Percentiles rank a stretch among this genome's conserved stretches.
These are phyloP conservation scores for Bunonema sp. DNA, from an alignment of 2,888 invertebrate species.

Conservation along the genomic window DNA sequence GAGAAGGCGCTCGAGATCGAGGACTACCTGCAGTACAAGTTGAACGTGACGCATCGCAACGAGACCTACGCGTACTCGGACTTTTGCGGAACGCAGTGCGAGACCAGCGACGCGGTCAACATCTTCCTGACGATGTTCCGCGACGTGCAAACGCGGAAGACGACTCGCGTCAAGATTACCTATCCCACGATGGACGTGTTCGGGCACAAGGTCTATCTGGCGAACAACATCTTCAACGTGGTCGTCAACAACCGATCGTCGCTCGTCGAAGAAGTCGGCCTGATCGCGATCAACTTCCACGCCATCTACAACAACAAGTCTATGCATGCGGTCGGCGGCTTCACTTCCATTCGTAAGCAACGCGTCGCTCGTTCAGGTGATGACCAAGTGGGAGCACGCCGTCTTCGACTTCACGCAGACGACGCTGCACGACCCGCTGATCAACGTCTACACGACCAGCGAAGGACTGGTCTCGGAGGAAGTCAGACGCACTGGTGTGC, in stretches of 20 bases:
- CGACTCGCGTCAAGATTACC: constrained; percentile 33
- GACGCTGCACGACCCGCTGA: constrained; percentile 24
- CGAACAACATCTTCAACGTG: constrained; percentile 41
- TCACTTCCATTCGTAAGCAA: no score
- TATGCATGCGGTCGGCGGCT: constrained; percentile 16
- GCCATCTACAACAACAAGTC: constrained; percentile 35
- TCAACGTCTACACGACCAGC: constrained; percentile 29
- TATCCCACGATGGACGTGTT: constrained; percentile 43
- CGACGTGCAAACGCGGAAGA: constrained; percentile 23
- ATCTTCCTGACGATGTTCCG: constrained; percentile 40
- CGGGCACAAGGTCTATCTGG: constrained; percentile 39
- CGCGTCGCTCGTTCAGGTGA: no score
- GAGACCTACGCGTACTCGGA: constrained; percentile 31
- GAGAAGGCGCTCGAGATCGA: constrained; percentile 40
- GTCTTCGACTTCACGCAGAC: constrained; percentile 25
- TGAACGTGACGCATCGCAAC: constrained; percentile 29
- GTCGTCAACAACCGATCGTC: constrained; percentile 32
- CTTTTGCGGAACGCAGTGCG: constrained; percentile 43
- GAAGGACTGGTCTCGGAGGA: constrained; percentile 41
- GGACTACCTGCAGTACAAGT: constrained; percentile 37
- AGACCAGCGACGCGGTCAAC: constrained; percentile 36
- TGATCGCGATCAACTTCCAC: constrained; percentile 42
- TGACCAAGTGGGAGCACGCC: constrained; percentile 41
- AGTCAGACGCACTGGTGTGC: constrained; percentile 37
- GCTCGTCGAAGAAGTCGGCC: constrained; percentile 24